Evolutionary conservation across 2,888 invertebrate genomes (phyloP).

Genomic region (Diaphora mendica): DNA sequence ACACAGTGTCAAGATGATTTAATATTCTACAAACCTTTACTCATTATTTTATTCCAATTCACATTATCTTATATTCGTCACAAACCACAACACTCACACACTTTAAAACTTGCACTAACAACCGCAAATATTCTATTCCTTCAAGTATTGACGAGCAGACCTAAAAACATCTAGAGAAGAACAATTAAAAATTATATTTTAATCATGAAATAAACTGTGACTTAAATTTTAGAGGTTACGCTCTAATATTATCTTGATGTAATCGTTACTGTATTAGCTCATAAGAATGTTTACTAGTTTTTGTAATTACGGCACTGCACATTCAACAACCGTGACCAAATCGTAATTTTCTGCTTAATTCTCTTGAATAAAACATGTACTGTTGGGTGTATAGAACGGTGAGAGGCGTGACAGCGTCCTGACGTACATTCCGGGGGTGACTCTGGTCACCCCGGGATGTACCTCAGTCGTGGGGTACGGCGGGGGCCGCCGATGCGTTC

Average conservation of each 20-base stretch:
- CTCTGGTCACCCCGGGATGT: too few species aligned
- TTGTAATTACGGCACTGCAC: neutral
- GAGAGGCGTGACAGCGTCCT: too few species aligned
- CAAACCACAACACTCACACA: conserved; percentile 30
- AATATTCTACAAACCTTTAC: conserved; percentile 28
- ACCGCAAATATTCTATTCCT: conserved; percentile 39
- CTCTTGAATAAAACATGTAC: neutral
- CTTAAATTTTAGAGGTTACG: neutral
- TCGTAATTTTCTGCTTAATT: neutral
- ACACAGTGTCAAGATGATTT: neutral
- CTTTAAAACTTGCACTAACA: conserved; percentile 22
- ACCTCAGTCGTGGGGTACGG: too few species aligned
- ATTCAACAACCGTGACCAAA: neutral
- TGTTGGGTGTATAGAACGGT: too few species aligned
- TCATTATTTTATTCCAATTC: conserved; percentile 29
- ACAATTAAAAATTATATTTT: neutral
- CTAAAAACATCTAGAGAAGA: conserved; percentile 26
- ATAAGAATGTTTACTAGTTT: neutral
- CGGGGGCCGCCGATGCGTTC: too few species aligned
- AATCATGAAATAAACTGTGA: neutral
- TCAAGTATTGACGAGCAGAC: conserved; percentile 36
- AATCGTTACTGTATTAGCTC: neutral
- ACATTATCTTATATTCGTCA: conserved; percentile 16
- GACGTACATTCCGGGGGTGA: too few species aligned
- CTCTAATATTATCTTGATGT: neutral